Evolutionary conservation across 2,888 invertebrate genomes (phyloP).

Genomic region (Lycophotia porphyrea): DNA sequence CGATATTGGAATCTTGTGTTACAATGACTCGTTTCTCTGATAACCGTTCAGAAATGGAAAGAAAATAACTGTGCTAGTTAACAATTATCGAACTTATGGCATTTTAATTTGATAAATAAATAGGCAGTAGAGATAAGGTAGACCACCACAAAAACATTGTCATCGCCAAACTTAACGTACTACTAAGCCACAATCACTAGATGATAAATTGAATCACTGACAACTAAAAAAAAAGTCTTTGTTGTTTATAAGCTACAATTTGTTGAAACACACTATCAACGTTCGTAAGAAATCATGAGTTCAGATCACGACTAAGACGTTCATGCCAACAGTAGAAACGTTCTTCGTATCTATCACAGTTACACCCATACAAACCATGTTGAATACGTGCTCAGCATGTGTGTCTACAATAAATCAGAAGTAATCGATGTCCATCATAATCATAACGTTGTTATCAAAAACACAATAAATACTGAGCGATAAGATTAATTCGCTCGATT

Average conservation of each 20-base stretch:
- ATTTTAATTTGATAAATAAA: neutral
- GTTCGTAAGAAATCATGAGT: neutral
- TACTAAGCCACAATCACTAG: neutral
- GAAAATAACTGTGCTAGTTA: neutral
- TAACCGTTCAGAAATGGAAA: neutral
- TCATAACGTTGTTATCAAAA: constrained; percentile 47
- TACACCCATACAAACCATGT: constrained; percentile 6
- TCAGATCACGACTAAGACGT: neutral
- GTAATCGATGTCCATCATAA: constrained; percentile 28
- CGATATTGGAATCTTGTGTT: constrained; percentile 2
- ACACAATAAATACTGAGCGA: constrained; percentile 34
- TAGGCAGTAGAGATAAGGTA: neutral
- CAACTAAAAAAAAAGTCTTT: neutral
- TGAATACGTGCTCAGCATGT: constrained; percentile 28
- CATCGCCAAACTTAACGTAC: neutral
- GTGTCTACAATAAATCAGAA: constrained; percentile 5
- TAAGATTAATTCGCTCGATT: constrained; percentile 18
- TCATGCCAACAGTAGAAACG: neutral
- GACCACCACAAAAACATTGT: neutral
- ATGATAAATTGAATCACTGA: neutral
- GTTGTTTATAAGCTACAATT: neutral
- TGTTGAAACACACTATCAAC: neutral
- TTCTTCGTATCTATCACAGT: constrained; percentile 17
- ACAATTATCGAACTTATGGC: neutral
- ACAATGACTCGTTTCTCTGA: constrained; percentile 3